phyloP scores from a whole-genome alignment of 1,140 invertebrate species.

The Pteromalus puparum region DNA sequence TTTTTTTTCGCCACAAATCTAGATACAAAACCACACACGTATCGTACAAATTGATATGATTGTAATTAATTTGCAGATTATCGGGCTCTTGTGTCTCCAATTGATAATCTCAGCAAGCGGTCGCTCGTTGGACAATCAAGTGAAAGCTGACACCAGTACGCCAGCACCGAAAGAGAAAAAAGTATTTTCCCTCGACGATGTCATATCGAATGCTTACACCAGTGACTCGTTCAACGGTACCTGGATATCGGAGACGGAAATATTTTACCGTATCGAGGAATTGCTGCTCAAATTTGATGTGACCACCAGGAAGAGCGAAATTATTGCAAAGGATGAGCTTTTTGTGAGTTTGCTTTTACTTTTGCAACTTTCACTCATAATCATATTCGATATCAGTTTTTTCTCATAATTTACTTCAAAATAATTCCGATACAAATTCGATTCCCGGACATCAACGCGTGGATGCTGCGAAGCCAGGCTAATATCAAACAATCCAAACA shows the following conservation, averaged over 20 bases:
- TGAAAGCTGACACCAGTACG: not conserved
- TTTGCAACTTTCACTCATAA: no score
- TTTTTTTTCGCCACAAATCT: no score
- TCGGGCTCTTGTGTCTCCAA: conserved; percentile 18
- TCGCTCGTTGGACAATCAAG: not conserved
- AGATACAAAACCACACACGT: no score
- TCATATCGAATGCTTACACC: conserved; percentile 57
- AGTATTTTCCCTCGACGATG: conserved; percentile 62
- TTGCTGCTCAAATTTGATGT: conserved; percentile 60
- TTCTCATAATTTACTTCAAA: no score
- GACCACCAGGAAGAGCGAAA: conserved; percentile 47
- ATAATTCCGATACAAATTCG: no score
- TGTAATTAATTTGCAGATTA: conserved; percentile 23
- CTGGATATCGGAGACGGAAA: conserved; percentile 66
- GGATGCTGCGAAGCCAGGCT: no score
- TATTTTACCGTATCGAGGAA: conserved; percentile 58
- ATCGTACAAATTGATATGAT: no score
- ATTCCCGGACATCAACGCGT: no score
- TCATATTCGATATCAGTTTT: no score
- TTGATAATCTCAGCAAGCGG: not conserved
- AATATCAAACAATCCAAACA: no score
- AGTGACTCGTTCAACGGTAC: conserved; percentile 66
- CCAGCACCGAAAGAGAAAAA: conserved; percentile 39
- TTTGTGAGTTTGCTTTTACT: conserved; percentile 39
- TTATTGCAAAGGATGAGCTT: not conserved